Evolutionary conservation across 1,140 invertebrate genomes (phyloP).

Genomic region (Triops cancriformis): DNA sequence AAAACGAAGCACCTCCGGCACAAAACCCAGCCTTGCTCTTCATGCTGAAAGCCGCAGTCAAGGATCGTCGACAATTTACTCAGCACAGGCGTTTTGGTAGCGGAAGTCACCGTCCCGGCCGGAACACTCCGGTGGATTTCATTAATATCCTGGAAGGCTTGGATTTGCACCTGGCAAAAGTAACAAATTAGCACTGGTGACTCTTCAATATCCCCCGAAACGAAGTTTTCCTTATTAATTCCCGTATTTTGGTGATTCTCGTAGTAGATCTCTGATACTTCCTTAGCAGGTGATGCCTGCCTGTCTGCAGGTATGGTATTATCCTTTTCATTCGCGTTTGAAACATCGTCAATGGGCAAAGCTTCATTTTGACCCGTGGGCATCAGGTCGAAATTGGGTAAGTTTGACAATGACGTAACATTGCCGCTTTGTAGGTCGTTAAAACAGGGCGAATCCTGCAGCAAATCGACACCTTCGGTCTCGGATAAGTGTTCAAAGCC

Average conservation of each 20-base stretch:
- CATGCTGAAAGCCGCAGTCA: background rate
- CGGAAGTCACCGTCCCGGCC: background rate
- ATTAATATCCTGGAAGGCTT: background rate
- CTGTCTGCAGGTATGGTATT: background rate
- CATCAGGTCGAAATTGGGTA: background rate
- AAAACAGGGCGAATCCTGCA: background rate
- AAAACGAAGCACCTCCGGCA: background rate
- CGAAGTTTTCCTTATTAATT: conserved; percentile 7
- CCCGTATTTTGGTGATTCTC: background rate
- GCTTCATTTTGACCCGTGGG: background rate
- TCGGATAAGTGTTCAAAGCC: background rate
- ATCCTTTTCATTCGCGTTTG: background rate
- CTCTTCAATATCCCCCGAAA: background rate
- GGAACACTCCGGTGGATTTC: background rate
- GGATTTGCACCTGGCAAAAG: background rate
- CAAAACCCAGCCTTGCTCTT: background rate
- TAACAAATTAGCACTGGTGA: background rate
- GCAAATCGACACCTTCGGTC: background rate
- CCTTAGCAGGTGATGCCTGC: background rate
- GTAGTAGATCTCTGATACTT: background rate
- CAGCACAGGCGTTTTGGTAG: background rate
- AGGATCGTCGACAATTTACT: background rate
- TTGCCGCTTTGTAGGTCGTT: background rate
- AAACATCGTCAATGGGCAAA: background rate
- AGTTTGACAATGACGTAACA: background rate